phyloP scores from a whole-genome alignment of 2,797 vertebrate species.

The Varecia variegata region DNA sequence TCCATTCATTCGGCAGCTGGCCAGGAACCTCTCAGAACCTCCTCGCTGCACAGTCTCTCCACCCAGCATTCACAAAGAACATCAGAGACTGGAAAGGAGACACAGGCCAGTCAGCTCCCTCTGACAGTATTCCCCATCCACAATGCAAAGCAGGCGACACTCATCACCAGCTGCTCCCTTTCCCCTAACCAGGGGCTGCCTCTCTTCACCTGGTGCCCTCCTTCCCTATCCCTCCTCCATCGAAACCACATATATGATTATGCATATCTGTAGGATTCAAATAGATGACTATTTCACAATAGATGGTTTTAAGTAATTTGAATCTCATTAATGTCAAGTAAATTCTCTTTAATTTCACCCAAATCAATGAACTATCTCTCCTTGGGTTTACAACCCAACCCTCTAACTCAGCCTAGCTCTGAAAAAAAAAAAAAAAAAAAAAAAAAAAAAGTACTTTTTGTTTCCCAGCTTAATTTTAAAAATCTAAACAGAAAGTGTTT shows the following conservation, averaged over 20 bases:
- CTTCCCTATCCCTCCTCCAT: not conserved
- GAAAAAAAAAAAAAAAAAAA: not conserved
- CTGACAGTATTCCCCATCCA: no score
- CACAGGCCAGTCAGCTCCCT: not conserved
- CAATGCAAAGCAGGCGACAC: not conserved
- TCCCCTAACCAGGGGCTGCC: no score
- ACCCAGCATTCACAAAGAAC: not conserved
- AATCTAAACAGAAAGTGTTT: not conserved
- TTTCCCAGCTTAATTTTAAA: conserved; percentile 20
- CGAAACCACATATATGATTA: not conserved
- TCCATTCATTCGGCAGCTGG: not conserved
- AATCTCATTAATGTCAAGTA: not conserved
- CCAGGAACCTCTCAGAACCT: not conserved
- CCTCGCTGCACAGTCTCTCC: not conserved
- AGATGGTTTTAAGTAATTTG: not conserved
- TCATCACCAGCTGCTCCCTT: not conserved
- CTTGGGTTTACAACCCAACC: not conserved
- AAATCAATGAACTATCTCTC: not conserved
- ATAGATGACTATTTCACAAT: not conserved
- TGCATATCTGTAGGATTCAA: not conserved
- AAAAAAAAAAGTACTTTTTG: not conserved
- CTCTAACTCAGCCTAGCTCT: not conserved
- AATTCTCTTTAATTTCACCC: not conserved
- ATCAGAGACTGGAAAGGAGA: not conserved
- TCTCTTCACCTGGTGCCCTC: not conserved